These are phyloP conservation scores for Antennarius striatus DNA, from an alignment of 2,113 vertebrate genomes.

Conservation along the genomic window DNA sequence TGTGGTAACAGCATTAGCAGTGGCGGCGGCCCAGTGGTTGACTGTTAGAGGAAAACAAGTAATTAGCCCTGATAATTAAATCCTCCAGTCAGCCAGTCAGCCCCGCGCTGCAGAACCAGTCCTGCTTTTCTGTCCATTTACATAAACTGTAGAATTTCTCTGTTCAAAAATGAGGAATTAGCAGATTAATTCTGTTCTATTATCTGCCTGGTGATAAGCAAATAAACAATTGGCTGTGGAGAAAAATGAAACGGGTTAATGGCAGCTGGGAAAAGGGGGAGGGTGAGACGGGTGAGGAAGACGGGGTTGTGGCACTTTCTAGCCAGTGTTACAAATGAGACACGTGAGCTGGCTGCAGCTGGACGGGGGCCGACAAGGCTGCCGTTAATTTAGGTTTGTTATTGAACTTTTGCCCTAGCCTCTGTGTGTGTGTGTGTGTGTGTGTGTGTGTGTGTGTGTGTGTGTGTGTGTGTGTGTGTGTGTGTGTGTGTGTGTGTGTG, in stretches of 20 bases:
- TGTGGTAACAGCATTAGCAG: constrained; percentile 10
- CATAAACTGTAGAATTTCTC: constrained; percentile 60
- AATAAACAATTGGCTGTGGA: constrained; percentile 62
- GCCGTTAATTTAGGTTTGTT: constrained; percentile 17
- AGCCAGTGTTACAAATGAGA: constrained; percentile 30
- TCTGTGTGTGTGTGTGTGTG: neutral
- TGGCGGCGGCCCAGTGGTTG: constrained; percentile 49
- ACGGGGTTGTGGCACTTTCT: constrained; percentile 3
- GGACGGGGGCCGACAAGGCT: constrained; percentile 8
- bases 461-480: constrained; percentile 1
- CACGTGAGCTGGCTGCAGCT: constrained; percentile 15
- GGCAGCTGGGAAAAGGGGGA: constrained; percentile 21
- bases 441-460: neutral
- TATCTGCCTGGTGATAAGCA: constrained; percentile 63
- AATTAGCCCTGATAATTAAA: constrained; percentile 75
- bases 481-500: neutral
- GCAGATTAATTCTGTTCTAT: constrained; percentile 69
- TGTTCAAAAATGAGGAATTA: constrained; percentile 58
- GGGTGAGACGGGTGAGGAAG: constrained; percentile 2
- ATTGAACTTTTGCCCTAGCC: constrained; percentile 1
- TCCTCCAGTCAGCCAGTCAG: constrained; percentile 52
- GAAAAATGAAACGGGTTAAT: constrained; percentile 48
- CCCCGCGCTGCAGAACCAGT: constrained; percentile 19
- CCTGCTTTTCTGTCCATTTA: constrained; percentile 36
- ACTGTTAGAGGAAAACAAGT: constrained; percentile 59